Evolutionary conservation across 2,113 vertebrate species (phyloP).

Genomic region (Xenotilapia flavipinnis): DNA sequence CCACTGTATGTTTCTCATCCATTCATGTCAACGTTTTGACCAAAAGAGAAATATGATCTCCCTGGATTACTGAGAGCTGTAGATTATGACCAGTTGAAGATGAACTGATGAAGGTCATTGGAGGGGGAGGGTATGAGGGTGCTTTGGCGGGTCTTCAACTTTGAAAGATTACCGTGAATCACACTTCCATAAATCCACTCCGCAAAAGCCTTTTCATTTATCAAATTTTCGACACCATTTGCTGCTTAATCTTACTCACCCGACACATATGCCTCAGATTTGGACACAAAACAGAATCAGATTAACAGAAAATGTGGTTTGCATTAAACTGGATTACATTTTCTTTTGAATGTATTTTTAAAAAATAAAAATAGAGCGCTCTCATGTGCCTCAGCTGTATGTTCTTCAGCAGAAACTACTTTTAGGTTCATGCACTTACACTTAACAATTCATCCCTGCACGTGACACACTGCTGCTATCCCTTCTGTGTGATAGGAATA

Average conservation of each 20-base stretch:
- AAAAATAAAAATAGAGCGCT: neutral
- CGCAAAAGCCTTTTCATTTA: neutral
- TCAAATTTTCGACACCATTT: slow-evolving; percentile 1
- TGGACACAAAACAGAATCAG: neutral
- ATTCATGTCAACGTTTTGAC: neutral
- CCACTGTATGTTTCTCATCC: neutral
- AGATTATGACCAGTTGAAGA: neutral
- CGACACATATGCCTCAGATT: neutral
- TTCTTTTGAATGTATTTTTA: neutral
- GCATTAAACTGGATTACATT: neutral
- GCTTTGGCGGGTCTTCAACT: neutral
- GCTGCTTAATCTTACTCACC: neutral
- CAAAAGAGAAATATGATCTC: neutral
- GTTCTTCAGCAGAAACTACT: neutral
- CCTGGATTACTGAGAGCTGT: neutral
- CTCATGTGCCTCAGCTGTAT: neutral
- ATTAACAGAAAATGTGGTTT: neutral
- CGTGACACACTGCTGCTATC: neutral
- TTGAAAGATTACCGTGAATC: neutral
- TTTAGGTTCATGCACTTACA: neutral
- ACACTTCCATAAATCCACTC: neutral
- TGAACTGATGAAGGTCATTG: neutral
- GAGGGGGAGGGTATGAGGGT: neutral
- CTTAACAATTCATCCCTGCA: neutral
- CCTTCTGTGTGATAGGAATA: neutral